Evolutionary conservation across 2,797 vertebrate species (phyloP).

Genomic region (Cossypha polioptera): DNA sequence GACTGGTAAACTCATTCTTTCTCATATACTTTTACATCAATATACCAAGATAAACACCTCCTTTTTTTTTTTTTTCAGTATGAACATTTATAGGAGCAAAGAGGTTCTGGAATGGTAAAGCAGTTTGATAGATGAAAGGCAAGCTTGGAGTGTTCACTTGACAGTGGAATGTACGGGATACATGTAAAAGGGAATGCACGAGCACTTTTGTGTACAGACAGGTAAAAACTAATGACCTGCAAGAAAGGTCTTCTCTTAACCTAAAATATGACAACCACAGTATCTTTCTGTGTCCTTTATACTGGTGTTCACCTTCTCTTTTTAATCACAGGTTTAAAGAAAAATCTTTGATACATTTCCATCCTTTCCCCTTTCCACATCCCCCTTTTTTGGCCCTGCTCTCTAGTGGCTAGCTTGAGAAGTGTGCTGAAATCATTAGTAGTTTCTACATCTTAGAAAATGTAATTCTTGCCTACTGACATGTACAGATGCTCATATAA

Average conservation of each 20-base stretch:
- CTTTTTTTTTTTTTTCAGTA: too few relatives aligned
- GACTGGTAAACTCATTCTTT: background rate
- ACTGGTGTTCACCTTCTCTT: background rate
- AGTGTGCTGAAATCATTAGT: background rate
- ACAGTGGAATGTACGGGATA: fast-evolving
- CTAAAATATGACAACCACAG: background rate
- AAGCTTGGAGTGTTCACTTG: background rate
- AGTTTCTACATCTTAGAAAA: background rate
- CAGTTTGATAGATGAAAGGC: background rate
- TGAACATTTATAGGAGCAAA: background rate
- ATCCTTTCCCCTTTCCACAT: fast-evolving
- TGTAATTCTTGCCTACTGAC: background rate
- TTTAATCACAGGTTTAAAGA: background rate
- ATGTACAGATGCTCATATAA: background rate
- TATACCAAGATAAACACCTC: background rate
- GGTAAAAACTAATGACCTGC: background rate
- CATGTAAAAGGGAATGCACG: background rate
- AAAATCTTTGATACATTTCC: background rate
- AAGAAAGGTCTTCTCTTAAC: background rate
- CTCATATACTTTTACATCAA: background rate
- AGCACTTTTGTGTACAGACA: background rate
- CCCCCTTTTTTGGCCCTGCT: fast-evolving
- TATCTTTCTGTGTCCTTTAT: background rate
- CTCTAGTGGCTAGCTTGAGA: background rate
- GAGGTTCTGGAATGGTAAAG: background rate